phyloP scores from a whole-genome alignment of 2,797 vertebrate genomes.

The Typhlichthys subterraneus region DNA sequence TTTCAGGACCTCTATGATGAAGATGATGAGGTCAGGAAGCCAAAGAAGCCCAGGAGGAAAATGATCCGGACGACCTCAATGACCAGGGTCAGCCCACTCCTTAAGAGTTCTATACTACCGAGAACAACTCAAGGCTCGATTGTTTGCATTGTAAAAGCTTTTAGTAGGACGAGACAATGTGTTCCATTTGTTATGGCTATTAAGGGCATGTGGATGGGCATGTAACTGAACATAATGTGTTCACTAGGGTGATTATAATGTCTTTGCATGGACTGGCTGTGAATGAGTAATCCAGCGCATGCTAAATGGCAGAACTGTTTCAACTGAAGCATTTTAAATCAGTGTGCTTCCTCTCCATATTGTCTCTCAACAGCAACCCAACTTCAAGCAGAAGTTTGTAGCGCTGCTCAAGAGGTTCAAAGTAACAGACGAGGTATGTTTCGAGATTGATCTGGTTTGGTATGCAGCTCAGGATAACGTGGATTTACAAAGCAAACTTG shows the following conservation, averaged over 20 bases:
- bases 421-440: conserved; percentile 83
- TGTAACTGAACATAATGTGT: conserved; percentile 58
- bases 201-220: conserved; percentile 59
- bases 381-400: conserved; percentile 87
- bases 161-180: conserved; percentile 48
- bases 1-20: conserved; percentile 85
- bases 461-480: conserved; percentile 3
- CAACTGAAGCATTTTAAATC: conserved; percentile 36
- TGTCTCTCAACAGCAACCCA: conserved; percentile 76
- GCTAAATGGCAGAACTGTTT: conserved; percentile 44
- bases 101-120: neutral
- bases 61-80: conserved; percentile 85
- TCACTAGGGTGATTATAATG: conserved; percentile 60
- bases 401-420: conserved; percentile 85
- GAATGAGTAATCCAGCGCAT: conserved; percentile 66
- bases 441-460: conserved; percentile 15
- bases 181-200: conserved; percentile 65
- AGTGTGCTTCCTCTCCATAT: neutral
- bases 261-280: conserved; percentile 56
- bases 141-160: conserved; percentile 52
- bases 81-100: conserved; percentile 72
- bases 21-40: conserved; percentile 83
- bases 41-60: conserved; percentile 84
- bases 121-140: conserved; percentile 1
- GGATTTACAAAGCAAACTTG: neutral